Evolutionary conservation across 1,140 invertebrate species (phyloP).

Genomic region (Goniozus legneri): DNA sequence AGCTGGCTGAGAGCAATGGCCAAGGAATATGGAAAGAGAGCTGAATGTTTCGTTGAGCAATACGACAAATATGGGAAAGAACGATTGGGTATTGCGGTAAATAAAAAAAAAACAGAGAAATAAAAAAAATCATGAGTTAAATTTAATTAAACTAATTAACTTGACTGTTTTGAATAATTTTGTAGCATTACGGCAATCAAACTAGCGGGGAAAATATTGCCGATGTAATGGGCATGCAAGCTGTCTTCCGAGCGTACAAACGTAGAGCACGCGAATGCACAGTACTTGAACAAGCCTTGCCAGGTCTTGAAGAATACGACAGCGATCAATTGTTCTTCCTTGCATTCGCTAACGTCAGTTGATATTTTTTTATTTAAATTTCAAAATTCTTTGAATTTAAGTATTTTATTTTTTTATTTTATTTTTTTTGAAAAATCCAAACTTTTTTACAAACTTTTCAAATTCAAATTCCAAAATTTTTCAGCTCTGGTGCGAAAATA

Average conservation of each 20-base stretch:
- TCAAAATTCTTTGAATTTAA: not conserved
- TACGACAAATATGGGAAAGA: slow-evolving; percentile 5
- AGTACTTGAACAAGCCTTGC: not conserved
- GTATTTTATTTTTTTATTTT: not conserved
- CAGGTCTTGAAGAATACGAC: slow-evolving; percentile 6
- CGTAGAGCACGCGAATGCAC: not conserved
- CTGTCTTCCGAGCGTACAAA: slow-evolving; percentile 2
- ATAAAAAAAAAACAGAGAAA: not conserved
- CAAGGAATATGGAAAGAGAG: slow-evolving; percentile 1
- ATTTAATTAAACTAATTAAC: not conserved
- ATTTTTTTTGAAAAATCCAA: too few relatives aligned
- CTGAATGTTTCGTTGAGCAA: not conserved
- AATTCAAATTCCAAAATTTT: too few relatives aligned
- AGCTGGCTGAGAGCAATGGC: not conserved
- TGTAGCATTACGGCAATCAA: not conserved
- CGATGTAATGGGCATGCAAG: slow-evolving; percentile 6
- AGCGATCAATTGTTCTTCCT: slow-evolving; percentile 13
- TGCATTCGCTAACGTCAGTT: not conserved
- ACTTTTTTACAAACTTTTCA: too few relatives aligned
- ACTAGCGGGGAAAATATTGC: slow-evolving; percentile 6
- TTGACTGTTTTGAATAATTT: not conserved
- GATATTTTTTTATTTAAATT: not conserved
- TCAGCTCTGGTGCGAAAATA: not conserved
- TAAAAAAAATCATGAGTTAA: not conserved
- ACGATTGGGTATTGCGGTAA: not conserved